phyloP scores from a whole-genome alignment of 2,888 invertebrate genomes.

The Zonitis immaculata region DNA sequence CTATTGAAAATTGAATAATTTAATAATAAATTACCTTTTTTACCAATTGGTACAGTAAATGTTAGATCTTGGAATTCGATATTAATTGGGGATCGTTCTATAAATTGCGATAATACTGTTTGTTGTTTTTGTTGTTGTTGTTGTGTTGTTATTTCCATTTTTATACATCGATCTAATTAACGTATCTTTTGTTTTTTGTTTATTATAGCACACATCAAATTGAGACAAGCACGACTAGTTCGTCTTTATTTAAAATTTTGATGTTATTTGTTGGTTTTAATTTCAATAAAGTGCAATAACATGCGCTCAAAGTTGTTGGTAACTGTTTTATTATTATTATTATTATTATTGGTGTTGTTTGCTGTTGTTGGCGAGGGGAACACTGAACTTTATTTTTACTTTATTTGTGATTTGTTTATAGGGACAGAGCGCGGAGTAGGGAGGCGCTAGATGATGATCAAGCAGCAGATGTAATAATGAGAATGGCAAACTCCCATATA shows the following conservation, averaged over 20 bases:
- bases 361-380: neutral
- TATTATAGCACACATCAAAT: neutral
- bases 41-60: conserved; percentile 71
- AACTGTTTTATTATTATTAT: too few species aligned
- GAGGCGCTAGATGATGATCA: neutral
- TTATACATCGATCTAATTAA: neutral
- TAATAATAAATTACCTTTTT: conserved; percentile 52
- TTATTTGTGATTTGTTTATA: neutral
- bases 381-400: neutral
- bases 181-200: neutral
- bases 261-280: neutral
- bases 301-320: neutral
- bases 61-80: conserved; percentile 80
- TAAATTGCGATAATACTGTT: conserved; percentile 54
- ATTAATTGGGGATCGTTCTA: conserved; percentile 67
- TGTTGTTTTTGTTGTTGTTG: neutral
- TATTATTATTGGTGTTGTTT: neutral
- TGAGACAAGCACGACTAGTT: too few species aligned
- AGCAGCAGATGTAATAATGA: neutral
- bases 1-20: too few species aligned
- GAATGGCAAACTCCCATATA: neutral
- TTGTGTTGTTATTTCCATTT: neutral
- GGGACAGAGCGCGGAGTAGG: neutral
- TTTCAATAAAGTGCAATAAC: neutral
- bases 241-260: too few species aligned